Evolutionary conservation across 2,888 invertebrate genomes (phyloP).

Genomic region (Watsonalla binaria): DNA sequence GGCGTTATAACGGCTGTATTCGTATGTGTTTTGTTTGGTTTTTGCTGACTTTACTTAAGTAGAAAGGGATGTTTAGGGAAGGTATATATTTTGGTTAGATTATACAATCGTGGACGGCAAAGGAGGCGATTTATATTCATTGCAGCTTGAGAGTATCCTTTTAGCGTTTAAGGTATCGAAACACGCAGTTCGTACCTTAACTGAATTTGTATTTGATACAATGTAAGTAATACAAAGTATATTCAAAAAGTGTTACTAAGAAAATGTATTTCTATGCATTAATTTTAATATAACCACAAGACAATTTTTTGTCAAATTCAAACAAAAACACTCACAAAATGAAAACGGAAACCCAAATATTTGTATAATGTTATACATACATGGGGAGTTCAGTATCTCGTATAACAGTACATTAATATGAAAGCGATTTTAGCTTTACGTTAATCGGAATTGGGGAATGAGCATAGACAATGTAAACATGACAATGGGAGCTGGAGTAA

Average conservation of each 20-base stretch:
- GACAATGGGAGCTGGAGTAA: slow-evolving; percentile 65
- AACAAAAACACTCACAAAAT: slow-evolving; percentile 30
- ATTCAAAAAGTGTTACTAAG: too few species aligned
- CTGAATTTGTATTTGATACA: neutral
- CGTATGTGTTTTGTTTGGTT: neutral
- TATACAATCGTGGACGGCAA: neutral
- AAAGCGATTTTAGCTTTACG: slow-evolving; percentile 51
- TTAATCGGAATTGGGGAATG: slow-evolving; percentile 72
- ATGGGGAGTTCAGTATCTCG: neutral
- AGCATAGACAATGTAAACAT: slow-evolving; percentile 76
- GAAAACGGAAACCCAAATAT: slow-evolving; percentile 17
- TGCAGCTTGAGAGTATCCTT: neutral
- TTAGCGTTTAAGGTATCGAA: neutral
- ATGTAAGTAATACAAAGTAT: too few species aligned
- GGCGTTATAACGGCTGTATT: neutral
- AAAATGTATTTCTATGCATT: too few species aligned
- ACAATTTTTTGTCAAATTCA: slow-evolving; percentile 30
- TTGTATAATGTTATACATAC: slow-evolving; percentile 15
- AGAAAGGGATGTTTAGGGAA: neutral
- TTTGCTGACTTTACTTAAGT: neutral
- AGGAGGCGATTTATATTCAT: neutral
- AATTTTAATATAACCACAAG: slow-evolving; percentile 16
- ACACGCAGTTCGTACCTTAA: neutral
- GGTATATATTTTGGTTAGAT: neutral
- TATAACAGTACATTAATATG: slow-evolving; percentile 33